phyloP scores from a whole-genome alignment of 2,797 vertebrate species.

The Scolopax bukidnonensis region DNA sequence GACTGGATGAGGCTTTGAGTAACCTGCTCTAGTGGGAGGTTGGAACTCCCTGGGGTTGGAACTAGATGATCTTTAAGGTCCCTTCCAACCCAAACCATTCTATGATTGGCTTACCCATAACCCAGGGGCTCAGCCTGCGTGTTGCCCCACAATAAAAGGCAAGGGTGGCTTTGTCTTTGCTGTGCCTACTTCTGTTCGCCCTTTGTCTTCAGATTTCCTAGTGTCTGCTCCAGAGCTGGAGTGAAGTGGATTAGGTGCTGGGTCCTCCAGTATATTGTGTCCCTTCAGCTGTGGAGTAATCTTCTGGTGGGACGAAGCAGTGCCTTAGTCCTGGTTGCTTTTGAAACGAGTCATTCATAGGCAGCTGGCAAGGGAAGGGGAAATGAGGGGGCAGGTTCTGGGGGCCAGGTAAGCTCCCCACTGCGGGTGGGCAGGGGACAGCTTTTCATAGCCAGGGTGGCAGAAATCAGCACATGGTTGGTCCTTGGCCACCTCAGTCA shows the following conservation, averaged over 20 bases:
- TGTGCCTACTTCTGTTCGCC: background rate
- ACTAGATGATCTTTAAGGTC: too few relatives aligned
- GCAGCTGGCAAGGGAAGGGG: background rate
- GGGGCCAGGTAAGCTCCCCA: background rate
- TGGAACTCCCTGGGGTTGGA: too few relatives aligned
- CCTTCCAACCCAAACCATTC: too few relatives aligned
- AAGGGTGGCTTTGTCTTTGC: slow-evolving; percentile 28
- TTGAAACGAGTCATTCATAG: background rate
- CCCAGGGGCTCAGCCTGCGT: background rate
- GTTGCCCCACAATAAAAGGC: background rate
- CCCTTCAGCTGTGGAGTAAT: slow-evolving; percentile 10
- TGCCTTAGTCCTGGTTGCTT: background rate
- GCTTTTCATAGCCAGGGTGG: background rate
- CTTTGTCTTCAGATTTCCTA: slow-evolving; percentile 35
- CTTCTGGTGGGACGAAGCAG: slow-evolving; percentile 11
- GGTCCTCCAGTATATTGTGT: slow-evolving; percentile 7
- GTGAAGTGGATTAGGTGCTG: rapidly evolving
- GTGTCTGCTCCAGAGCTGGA: rapidly evolving
- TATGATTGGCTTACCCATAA: slow-evolving; percentile 1
- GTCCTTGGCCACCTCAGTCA: background rate
- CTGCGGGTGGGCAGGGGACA: background rate
- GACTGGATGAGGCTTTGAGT: too few relatives aligned
- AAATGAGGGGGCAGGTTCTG: background rate
- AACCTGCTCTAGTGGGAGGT: too few relatives aligned
- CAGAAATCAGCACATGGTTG: background rate